A percentile compares a stretch with the other conserved stretches of the same genome.
Evolutionary conservation across 2,888 invertebrate species (phyloP).

Genomic region (Nomada fabriciana): DNA sequence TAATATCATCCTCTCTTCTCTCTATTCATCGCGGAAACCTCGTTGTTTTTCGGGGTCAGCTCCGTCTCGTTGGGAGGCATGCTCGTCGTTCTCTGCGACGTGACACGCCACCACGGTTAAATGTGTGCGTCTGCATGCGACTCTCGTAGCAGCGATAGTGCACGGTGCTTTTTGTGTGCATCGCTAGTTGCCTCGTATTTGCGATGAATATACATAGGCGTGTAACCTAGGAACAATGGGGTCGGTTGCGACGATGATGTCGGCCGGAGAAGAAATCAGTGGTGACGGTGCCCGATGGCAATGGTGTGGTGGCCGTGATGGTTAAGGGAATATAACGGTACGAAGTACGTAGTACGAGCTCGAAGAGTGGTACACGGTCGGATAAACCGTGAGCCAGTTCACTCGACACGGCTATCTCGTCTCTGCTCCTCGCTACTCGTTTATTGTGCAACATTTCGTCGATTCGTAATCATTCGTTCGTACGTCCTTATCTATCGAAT

Average conservation of each 20-base stretch:
- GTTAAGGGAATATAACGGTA: slow-evolving; percentile 60
- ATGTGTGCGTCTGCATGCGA: slow-evolving; percentile 7
- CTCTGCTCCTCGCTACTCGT: not conserved
- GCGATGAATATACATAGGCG: slow-evolving; percentile 43
- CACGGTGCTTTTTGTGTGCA: slow-evolving; percentile 34
- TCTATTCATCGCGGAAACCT: slow-evolving; percentile 37
- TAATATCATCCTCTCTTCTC: not conserved
- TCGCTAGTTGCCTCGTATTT: slow-evolving; percentile 20
- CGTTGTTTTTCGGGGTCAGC: slow-evolving; percentile 49
- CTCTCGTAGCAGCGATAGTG: slow-evolving; percentile 13
- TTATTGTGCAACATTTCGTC: slow-evolving; percentile 25
- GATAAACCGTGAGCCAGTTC: not conserved
- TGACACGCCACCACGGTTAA: not conserved
- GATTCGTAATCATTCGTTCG: slow-evolving; percentile 25
- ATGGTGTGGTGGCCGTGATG: slow-evolving; percentile 41
- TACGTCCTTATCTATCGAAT: slow-evolving; percentile 23
- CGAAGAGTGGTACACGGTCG: slow-evolving; percentile 12
- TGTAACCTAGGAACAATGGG: slow-evolving; percentile 55
- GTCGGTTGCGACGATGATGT: slow-evolving; percentile 47
- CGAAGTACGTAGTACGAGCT: slow-evolving; percentile 47
- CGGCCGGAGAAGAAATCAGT: slow-evolving; percentile 39
- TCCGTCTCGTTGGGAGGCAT: slow-evolving; percentile 10
- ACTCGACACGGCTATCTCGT: not conserved
- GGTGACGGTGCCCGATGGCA: slow-evolving; percentile 43
- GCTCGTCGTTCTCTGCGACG: not conserved